Base-by-base conservation (phyloP, 2,797 vertebrate genomes). In the Crenichthys baileyi region DNA sequence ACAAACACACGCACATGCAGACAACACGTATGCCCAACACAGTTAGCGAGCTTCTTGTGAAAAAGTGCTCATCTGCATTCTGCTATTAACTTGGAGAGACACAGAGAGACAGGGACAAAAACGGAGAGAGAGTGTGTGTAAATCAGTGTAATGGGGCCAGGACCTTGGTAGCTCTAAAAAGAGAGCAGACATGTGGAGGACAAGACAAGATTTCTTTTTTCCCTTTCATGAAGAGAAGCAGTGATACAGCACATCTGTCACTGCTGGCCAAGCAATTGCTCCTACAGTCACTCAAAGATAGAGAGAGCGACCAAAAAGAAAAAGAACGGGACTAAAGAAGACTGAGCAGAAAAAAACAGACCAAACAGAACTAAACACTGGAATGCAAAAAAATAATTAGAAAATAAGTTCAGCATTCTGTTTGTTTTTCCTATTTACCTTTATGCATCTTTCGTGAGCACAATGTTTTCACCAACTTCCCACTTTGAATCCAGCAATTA, bases 141-240 rank as follows among this genome's bases (percentile, higher is more conserved):
- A 99, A 99, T 99, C 98, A 98, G 96, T 96, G 94, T 99, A 98
- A 99, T 99, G 97, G 98, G 98, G 97, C 97, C 97, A 97, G 93
- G 98, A 98, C 97, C 97, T 97, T 94, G 87, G 83, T 95, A 96
- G 96, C 96, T 97, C 97, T 97, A 97, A 97, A 98, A 97, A 97
- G 96, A 97, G 96, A 92, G 77, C 95, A 97, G 97, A 97, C 97
- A 97, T 93, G 95, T 93, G 95, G 96, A 95, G 97, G 97, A 98
- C 97, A 98, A 98, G 98, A 97, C 97, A 96, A 96, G 96, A 95
- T 96, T 97, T 97, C 96, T 91, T 96, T 96, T 95, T 96, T 83
- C 92, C 65, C 95, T 92, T 93, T 94, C 95, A 95, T 95, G 95
- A 97, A 96, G 96, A 97, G 96, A 96, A 96, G 93, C 85, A 86